phyloP scores from a whole-genome alignment of 2,113 vertebrate genomes.

The Zapus hudsonius region DNA sequence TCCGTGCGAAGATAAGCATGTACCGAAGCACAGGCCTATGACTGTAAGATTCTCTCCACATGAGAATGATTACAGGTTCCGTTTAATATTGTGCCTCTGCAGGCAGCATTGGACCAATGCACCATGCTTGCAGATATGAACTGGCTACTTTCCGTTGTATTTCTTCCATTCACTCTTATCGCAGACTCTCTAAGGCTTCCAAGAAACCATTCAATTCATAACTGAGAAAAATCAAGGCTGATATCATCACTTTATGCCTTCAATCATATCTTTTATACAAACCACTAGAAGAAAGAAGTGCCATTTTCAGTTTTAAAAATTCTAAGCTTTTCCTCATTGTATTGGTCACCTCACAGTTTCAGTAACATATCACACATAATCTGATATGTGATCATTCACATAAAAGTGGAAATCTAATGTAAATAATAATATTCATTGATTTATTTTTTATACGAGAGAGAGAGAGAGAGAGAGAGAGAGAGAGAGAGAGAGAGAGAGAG shows the following conservation, averaged over 20 bases:
- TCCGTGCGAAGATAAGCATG: constrained; percentile 72
- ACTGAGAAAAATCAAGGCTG: constrained; percentile 73
- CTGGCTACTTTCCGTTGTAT: constrained; percentile 76
- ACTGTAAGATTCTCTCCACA: constrained; percentile 69
- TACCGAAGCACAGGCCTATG: constrained; percentile 70
- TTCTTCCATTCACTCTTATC: constrained; percentile 77
- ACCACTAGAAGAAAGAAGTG: constrained; percentile 38
- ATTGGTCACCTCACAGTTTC: constrained; percentile 58
- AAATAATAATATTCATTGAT: too few relatives aligned
- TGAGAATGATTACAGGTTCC: constrained; percentile 56
- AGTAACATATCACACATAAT: constrained; percentile 67
- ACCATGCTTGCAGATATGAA: constrained; percentile 65
- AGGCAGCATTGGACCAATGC: constrained; percentile 75
- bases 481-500: too few relatives aligned
- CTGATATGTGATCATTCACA: constrained; percentile 25
- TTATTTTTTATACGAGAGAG: too few relatives aligned
- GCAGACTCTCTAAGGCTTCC: constrained; percentile 78
- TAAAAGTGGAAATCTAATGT: neutral
- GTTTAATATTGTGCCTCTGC: constrained; percentile 16
- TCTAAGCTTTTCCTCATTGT: constrained; percentile 23
- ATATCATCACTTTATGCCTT: constrained; percentile 81
- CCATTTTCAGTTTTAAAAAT: constrained; percentile 75
- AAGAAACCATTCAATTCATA: constrained; percentile 84
- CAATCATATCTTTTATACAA: constrained; percentile 79
- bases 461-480: too few relatives aligned